These are phyloP conservation scores for Neotoxoptera formosana DNA, from an alignment of 1,140 invertebrate genomes.

Conservation along the genomic window DNA sequence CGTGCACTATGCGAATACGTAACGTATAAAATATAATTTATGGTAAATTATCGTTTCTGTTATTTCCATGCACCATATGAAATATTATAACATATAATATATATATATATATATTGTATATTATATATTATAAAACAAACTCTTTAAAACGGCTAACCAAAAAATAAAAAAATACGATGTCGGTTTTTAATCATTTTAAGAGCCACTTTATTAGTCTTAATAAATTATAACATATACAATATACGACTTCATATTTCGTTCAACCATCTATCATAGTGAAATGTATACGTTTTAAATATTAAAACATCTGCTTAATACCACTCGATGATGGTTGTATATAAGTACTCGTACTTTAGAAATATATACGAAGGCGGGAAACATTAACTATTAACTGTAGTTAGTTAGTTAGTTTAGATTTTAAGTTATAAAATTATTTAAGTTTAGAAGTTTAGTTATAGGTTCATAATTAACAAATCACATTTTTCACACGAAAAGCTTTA, in stretches of 20 bases:
- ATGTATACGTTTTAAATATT: neutral
- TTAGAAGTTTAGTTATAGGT: neutral
- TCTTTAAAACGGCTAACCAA: neutral
- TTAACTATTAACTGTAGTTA: too few relatives aligned
- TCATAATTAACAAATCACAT: neutral
- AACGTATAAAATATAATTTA: neutral
- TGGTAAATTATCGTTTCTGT: neutral
- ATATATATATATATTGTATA: neutral
- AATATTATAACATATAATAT: neutral
- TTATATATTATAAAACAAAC: neutral
- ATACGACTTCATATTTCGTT: neutral
- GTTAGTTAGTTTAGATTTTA: too few relatives aligned
- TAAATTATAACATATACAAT: neutral
- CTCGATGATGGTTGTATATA: neutral
- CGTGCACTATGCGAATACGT: neutral
- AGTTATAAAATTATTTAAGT: too few relatives aligned
- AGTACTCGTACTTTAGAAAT: neutral
- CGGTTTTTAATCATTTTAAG: neutral
- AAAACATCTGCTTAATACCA: neutral
- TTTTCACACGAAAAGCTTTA: neutral
- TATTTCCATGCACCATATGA: neutral
- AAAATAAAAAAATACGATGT: neutral
- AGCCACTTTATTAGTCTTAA: slow-evolving; percentile 2
- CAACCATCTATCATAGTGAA: neutral
- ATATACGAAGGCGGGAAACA: neutral